phyloP scores from a whole-genome alignment of 2,888 invertebrate species.

The Stegana nigrithorax region DNA sequence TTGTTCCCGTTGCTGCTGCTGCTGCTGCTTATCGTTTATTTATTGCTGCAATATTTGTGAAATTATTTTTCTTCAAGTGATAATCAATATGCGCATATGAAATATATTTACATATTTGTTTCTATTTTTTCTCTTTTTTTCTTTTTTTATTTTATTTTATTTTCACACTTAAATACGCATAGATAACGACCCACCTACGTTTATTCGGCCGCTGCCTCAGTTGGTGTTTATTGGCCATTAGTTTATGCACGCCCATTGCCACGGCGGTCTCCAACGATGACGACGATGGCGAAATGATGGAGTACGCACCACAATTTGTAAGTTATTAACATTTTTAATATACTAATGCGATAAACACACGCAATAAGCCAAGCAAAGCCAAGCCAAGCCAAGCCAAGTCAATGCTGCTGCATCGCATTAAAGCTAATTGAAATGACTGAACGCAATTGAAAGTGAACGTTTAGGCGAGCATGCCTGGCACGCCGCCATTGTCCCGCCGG shows the following conservation, averaged over 20 bases:
- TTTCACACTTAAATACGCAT: neutral
- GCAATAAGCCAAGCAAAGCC: no score
- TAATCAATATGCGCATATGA: neutral
- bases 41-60: neutral
- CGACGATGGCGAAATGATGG: constrained; percentile 57
- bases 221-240: constrained; percentile 12
- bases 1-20: no score
- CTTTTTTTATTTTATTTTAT: neutral
- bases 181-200: neutral
- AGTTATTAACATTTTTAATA: constrained; percentile 43
- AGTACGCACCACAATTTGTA: constrained; percentile 66
- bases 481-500: no score
- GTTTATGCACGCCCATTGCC: constrained; percentile 5
- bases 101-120: no score
- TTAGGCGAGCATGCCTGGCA: no score
- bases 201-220: neutral
- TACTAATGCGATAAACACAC: neutral
- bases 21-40: constrained; percentile 4
- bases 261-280: no score
- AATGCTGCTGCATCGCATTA: no score
- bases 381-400: no score
- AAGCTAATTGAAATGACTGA: neutral
- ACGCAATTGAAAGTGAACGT: neutral
- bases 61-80: neutral
- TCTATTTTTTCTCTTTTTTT: neutral